Percentiles rank a stretch among this genome's conserved stretches.
These are phyloP conservation scores for Zelleria hepariella DNA, from an alignment of 2,888 invertebrate species.

Conservation along the genomic window DNA sequence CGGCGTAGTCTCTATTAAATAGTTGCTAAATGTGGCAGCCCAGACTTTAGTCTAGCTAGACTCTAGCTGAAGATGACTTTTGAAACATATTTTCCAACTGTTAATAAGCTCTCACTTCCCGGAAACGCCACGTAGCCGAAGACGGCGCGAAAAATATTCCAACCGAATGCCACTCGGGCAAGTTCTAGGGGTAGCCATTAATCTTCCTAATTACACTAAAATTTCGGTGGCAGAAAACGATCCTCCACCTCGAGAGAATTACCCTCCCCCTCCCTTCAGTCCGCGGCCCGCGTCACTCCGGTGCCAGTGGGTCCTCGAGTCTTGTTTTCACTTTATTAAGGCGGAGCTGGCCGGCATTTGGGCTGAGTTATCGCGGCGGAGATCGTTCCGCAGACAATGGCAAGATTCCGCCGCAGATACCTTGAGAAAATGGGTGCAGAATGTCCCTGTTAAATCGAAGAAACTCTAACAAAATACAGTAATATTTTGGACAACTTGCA, in stretches of 20 bases:
- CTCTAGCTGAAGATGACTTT: background rate
- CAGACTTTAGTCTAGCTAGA: background rate
- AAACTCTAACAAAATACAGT: background rate
- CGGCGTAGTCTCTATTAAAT: background rate
- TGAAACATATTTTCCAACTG: background rate
- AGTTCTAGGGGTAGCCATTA: slow-evolving; percentile 23
- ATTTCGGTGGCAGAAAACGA: slow-evolving; percentile 27
- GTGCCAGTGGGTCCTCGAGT: background rate
- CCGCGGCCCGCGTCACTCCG: background rate
- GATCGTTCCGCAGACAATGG: slow-evolving; percentile 14
- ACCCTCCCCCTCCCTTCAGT: background rate
- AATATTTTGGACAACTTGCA: background rate
- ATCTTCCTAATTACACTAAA: slow-evolving; percentile 33
- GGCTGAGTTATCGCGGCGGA: slow-evolving; percentile 12
- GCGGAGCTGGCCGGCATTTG: slow-evolving; percentile 13
- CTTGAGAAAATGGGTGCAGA: background rate
- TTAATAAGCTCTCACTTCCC: background rate
- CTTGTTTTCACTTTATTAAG: slow-evolving; percentile 25
- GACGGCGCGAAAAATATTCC: slow-evolving; percentile 6
- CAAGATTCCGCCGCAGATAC: background rate
- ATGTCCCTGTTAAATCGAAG: background rate
- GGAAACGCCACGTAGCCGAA: background rate
- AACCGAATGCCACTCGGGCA: slow-evolving; percentile 7
- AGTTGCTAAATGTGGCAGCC: background rate
- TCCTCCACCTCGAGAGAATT: slow-evolving; percentile 15